phyloP scores from a whole-genome alignment of 2,888 invertebrate species.

The Apoda limacodes region DNA sequence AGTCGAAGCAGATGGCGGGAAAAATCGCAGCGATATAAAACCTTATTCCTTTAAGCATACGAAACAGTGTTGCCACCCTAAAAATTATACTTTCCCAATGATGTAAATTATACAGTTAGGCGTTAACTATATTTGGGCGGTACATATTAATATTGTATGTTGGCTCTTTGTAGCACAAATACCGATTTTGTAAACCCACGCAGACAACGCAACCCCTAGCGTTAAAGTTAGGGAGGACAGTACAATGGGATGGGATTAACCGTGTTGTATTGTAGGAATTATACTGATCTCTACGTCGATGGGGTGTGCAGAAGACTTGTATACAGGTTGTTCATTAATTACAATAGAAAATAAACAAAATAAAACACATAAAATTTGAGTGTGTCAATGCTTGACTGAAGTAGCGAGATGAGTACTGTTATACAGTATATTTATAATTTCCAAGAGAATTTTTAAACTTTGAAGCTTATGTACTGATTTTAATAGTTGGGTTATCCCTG shows the following conservation, averaged over 20 bases:
- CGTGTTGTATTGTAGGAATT: slow-evolving; percentile 56
- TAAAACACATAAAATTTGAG: too few species aligned
- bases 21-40: slow-evolving; percentile 15
- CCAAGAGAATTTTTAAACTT: too few species aligned
- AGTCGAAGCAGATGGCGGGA: slow-evolving; percentile 26
- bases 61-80: slow-evolving; percentile 24
- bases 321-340: too few species aligned
- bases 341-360: too few species aligned
- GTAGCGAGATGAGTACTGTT: too few species aligned
- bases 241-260: slow-evolving; percentile 60
- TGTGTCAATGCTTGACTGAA: too few species aligned
- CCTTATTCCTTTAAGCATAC: slow-evolving; percentile 25
- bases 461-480: too few species aligned
- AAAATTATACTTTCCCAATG: slow-evolving; percentile 23
- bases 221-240: slow-evolving; percentile 33
- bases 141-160: slow-evolving; percentile 59
- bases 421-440: too few species aligned
- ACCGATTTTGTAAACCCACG: slow-evolving; percentile 23
- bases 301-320: slow-evolving; percentile 19
- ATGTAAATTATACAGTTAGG: slow-evolving; percentile 41
- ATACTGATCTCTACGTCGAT: slow-evolving; percentile 41
- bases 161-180: slow-evolving; percentile 31
- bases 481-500: too few species aligned
- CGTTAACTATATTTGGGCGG: slow-evolving; percentile 55
- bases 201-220: slow-evolving; percentile 26